Conservation (phyloP, 2,797 vertebrate species). For the Rachycentron canadum region DNA sequence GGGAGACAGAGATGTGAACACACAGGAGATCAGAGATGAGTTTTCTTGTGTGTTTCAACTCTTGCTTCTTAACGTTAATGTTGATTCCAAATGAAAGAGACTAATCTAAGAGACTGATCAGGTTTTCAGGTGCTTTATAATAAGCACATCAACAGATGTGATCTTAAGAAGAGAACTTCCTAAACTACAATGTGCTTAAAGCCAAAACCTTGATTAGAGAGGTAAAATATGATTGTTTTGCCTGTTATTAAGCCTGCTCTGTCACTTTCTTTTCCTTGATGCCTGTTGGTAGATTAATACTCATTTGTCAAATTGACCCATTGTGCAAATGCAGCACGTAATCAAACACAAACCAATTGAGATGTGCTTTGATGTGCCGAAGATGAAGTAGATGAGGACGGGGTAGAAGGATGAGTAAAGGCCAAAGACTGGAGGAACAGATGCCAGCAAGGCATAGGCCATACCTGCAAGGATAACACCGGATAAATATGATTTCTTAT, state of each 20-base stretch:
- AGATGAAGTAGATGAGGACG: slow-evolving; percentile 92
- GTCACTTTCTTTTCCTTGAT: background rate
- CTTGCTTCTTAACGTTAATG: too few species aligned
- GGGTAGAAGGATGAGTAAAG: slow-evolving; percentile 95
- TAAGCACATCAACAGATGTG: too few species aligned
- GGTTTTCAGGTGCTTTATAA: too few species aligned
- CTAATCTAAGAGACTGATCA: too few species aligned
- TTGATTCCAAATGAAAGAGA: too few species aligned
- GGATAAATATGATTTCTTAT: background rate
- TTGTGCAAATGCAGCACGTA: background rate
- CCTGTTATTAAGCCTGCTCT: background rate
- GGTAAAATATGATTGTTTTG: too few species aligned
- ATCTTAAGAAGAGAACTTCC: too few species aligned
- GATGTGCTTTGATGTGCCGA: slow-evolving; percentile 93
- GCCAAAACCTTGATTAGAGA: background rate
- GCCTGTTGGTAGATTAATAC: background rate
- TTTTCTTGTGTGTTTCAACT: too few species aligned
- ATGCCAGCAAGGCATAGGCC: slow-evolving; percentile 91
- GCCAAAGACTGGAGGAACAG: slow-evolving; percentile 89
- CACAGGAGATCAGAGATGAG: too few species aligned
- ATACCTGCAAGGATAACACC: slow-evolving; percentile 66
- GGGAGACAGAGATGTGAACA: background rate
- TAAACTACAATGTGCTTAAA: background rate
- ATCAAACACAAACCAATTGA: slow-evolving; percentile 81
- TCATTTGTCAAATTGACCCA: background rate